Base-by-base conservation (phyloP, 2,888 invertebrate species). In the Saturnia pavonia region DNA sequence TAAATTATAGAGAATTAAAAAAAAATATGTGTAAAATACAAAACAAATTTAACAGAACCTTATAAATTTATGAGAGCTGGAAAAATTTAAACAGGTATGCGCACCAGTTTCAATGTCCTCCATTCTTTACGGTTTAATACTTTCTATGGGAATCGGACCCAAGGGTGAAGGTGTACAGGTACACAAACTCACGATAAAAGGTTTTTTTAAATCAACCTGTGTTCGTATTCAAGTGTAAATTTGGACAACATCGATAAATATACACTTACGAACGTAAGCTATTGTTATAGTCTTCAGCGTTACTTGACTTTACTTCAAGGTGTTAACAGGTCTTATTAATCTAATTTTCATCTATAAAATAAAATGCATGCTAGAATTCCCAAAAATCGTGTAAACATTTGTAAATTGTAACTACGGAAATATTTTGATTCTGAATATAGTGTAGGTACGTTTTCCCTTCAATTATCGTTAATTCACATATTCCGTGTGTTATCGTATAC, bases 91-190 rank as follows among this genome's bases (percentile, higher is more conserved):
- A 82, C 87, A 85, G 84, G 85, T 87, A 88, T 86, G 87, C 84
- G 51, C 25, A n/a, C 27, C 63, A 48, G 16, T 67, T 68, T 63
- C 6, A 43, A 71, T 45, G 88, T 88, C 89, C 91, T 91, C 90
- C 87, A 91, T 89, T 90, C 84, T 77, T 84, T 81, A 87, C 85
- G 87, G 83, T 87, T 89, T 80, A 91, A 89, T 88, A 85, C 84
- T 87, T 88, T 87, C 82, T 85, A 83, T 84, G 79, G 81, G 82
- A 78, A 78, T 81, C 85, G 82, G 86, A 80, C 82, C 85, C 84
- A 73, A 72, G 86, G 84, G 85, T 86, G 86, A 85, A 82, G 84
- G 78, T 76, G 81, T 77, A 84, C 91, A 91, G 91, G 91, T 91
- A 91, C 81, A 84, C 83, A 84, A 81, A 79, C 82, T 80, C 77